phyloP scores from a whole-genome alignment of 2,888 invertebrate species.

The Hemithea aestivaria region DNA sequence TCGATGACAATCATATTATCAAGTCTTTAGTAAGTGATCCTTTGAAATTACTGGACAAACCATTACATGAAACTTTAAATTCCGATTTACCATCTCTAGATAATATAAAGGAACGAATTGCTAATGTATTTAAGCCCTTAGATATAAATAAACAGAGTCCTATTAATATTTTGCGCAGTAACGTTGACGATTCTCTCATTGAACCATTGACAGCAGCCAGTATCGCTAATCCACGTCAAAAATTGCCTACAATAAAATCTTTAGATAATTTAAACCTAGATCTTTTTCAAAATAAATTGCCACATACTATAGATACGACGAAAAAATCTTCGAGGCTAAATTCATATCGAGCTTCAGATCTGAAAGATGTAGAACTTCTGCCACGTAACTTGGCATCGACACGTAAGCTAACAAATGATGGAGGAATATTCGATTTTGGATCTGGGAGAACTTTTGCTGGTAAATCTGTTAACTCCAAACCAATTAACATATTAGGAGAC shows the following conservation, averaged over 20 bases:
- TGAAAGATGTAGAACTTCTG: conserved; percentile 39
- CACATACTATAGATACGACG: conserved; percentile 9
- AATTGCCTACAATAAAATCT: conserved; percentile 28
- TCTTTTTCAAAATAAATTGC: conserved; percentile 35
- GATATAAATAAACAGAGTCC: conserved; percentile 22
- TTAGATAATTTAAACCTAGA: conserved; percentile 41
- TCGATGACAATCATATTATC: conserved; percentile 8
- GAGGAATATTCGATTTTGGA: conserved; percentile 33
- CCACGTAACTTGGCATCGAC: conserved; percentile 42
- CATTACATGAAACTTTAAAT: conserved; percentile 24
- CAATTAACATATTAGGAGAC: conserved; percentile 21
- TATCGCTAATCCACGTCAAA: conserved; percentile 25
- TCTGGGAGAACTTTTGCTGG: conserved; percentile 19
- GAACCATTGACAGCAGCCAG: conserved; percentile 38
- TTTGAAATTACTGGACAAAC: conserved; percentile 20
- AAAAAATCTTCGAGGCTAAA: conserved; percentile 33
- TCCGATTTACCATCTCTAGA: conserved; percentile 36
- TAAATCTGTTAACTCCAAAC: conserved; percentile 22
- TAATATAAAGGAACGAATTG: conserved; percentile 34
- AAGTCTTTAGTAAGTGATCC: conserved; percentile 7
- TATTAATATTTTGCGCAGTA: conserved; percentile 20
- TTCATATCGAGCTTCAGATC: too few relatives aligned
- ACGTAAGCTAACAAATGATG: conserved; percentile 33
- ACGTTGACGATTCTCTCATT: conserved; percentile 23
- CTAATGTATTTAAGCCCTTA: conserved; percentile 34